Percentiles rank a stretch among this genome's conserved stretches.
These are phyloP conservation scores for Harpegnathos saltator DNA, from an alignment of 1,140 invertebrate genomes.

Conservation along the genomic window DNA sequence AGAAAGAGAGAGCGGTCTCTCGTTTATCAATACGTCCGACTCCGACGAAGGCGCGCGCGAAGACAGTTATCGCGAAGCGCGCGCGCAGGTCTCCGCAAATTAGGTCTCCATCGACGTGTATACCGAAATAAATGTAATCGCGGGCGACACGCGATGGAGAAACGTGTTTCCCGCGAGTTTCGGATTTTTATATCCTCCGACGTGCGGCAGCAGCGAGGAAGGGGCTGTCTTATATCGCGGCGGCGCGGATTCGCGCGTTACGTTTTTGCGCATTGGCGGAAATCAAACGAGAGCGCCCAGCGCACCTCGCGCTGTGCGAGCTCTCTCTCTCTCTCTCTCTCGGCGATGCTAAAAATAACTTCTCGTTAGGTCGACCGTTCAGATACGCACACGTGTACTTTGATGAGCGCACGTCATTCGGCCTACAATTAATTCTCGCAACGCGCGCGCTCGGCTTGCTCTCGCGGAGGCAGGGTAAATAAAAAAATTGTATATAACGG, in stretches of 20 bases:
- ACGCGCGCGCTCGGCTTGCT: not conserved
- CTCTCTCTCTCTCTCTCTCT: no score
- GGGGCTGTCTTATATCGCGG: no score
- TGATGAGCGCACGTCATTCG: conserved; percentile 40
- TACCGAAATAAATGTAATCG: conserved; percentile 15
- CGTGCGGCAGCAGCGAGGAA: no score
- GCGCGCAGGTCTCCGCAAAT: no score
- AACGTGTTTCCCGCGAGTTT: not conserved
- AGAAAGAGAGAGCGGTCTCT: not conserved
- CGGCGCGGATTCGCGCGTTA: no score
- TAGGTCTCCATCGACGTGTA: no score
- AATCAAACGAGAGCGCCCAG: conserved; percentile 8
- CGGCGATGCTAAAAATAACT: conserved; percentile 44
- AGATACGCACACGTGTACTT: conserved; percentile 2
- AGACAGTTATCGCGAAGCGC: no score
- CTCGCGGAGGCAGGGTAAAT: conserved; percentile 2
- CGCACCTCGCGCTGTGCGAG: not conserved
- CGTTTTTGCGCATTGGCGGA: conserved; percentile 9
- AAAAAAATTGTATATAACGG: conserved; percentile 57
- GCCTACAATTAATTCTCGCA: conserved; percentile 58
- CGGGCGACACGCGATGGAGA: not conserved
- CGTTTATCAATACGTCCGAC: no score
- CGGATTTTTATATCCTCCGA: not conserved
- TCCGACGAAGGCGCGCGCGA: no score
- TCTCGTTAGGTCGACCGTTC: conserved; percentile 30